Conservation (phyloP, 2,113 vertebrate genomes). For the Ammodytes dubius region DNA sequence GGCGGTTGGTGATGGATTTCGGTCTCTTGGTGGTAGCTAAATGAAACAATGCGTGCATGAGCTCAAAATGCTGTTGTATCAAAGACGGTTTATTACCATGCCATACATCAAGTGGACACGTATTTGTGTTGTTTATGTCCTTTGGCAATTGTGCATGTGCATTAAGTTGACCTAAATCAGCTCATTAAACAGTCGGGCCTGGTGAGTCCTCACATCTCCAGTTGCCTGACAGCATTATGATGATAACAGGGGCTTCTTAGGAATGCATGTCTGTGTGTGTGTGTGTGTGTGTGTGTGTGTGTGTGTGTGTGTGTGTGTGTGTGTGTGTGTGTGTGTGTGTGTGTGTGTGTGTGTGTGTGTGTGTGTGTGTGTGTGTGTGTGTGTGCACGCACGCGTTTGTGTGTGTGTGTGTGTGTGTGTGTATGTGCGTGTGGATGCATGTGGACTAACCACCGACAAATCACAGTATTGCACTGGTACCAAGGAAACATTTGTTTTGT, state of each 20-base stretch:
- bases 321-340: neutral
- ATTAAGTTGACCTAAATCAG: slow-evolving; percentile 56
- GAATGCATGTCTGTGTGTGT: slow-evolving; percentile 8
- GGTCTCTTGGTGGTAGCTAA: neutral
- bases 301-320: slow-evolving; percentile 12
- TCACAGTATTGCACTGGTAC: neutral
- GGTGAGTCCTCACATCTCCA: slow-evolving; percentile 26
- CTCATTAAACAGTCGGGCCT: slow-evolving; percentile 49
- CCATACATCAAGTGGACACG: slow-evolving; percentile 18
- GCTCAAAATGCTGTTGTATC: neutral
- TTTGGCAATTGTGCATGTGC: slow-evolving; percentile 37
- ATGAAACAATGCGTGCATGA: neutral
- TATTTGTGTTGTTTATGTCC: slow-evolving; percentile 33
- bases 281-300: slow-evolving; percentile 4
- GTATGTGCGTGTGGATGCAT: neutral
- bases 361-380: neutral
- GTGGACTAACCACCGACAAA: neutral
- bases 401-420: neutral
- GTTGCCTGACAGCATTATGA: slow-evolving; percentile 41
- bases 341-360: slow-evolving; percentile 11
- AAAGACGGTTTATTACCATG: slow-evolving; percentile 16
- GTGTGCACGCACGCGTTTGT: neutral
- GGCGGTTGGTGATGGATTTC: slow-evolving; percentile 2
- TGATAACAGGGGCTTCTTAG: neutral
- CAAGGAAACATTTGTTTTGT: slow-evolving; percentile 29